Conservation (phyloP, 2,888 invertebrate species). For the Chouioia cunea region DNA sequence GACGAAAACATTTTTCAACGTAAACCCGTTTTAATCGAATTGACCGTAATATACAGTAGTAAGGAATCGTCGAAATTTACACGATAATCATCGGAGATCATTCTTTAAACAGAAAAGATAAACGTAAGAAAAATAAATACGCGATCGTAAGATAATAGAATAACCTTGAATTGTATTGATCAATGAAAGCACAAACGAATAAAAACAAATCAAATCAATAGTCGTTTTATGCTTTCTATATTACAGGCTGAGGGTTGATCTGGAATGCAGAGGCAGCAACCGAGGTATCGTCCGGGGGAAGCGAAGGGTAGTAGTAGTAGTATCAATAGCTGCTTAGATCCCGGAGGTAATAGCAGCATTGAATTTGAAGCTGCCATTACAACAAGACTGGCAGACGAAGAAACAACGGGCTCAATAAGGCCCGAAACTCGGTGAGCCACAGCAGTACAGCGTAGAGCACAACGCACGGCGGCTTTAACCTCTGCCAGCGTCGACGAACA, state of each 20-base stretch:
- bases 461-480: slow-evolving; percentile 52
- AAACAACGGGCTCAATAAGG: slow-evolving; percentile 65
- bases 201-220: no score
- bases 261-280: slow-evolving; percentile 49
- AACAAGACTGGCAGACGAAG: slow-evolving; percentile 65
- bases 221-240: no score
- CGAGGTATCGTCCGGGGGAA: slow-evolving; percentile 12
- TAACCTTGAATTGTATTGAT: no score
- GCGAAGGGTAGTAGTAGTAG: slow-evolving; percentile 11
- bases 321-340: slow-evolving; percentile 5
- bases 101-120: no score
- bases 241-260: slow-evolving; percentile 45
- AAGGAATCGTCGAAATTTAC: no score
- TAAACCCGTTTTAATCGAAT: no score
- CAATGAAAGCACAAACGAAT: no score
- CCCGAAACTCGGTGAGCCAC: slow-evolving; percentile 63
- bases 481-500: slow-evolving; percentile 66
- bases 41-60: no score
- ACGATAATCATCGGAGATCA: no score
- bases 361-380: slow-evolving; percentile 52
- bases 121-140: no score
- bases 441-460: slow-evolving; percentile 50
- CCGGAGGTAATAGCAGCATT: slow-evolving; percentile 44
- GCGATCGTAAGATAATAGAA: no score
- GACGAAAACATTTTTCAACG: no score